phyloP scores from a whole-genome alignment of 2,113 vertebrate species.

The Tachysurus fulvidraco region DNA sequence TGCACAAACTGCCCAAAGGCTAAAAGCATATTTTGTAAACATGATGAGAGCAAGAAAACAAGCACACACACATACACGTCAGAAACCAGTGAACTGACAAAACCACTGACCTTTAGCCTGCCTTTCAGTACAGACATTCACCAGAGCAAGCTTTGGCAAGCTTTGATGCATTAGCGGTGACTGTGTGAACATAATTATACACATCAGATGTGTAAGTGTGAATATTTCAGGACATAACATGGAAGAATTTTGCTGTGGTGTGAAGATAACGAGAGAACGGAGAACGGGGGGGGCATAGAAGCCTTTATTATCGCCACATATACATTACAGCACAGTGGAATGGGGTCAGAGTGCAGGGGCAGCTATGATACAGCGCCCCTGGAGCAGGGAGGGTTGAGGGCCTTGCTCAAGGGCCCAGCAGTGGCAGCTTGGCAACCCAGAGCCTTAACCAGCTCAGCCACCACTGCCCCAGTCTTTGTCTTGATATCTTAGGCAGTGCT shows the following conservation, averaged over 20 bases:
- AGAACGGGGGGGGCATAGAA: too few species aligned
- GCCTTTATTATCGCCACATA: too few species aligned
- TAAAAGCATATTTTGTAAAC: conserved; percentile 13
- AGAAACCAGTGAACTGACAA: conserved; percentile 23
- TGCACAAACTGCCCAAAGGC: conserved; percentile 15
- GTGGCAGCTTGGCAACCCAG: too few species aligned
- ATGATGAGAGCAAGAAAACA: background rate
- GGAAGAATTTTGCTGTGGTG: background rate
- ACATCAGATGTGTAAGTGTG: conserved; percentile 33
- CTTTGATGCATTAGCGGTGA: conserved; percentile 23
- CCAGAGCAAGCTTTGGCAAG: conserved; percentile 16
- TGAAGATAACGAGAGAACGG: background rate
- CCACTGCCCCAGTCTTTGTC: conserved; percentile 13
- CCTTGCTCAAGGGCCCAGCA: too few species aligned
- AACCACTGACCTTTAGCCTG: conserved; percentile 33
- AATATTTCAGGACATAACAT: conserved; percentile 42
- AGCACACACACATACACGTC: conserved; percentile 35
- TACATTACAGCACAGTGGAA: too few species aligned
- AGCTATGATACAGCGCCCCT: too few species aligned
- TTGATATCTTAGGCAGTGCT: background rate
- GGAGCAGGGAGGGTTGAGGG: too few species aligned
- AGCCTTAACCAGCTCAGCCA: too few species aligned
- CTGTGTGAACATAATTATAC: conserved; percentile 30
- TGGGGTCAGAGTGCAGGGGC: too few species aligned
- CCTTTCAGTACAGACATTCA: conserved; percentile 19